Conservation (phyloP, 2,888 invertebrate species). For the Lamellibrachia columna region DNA sequence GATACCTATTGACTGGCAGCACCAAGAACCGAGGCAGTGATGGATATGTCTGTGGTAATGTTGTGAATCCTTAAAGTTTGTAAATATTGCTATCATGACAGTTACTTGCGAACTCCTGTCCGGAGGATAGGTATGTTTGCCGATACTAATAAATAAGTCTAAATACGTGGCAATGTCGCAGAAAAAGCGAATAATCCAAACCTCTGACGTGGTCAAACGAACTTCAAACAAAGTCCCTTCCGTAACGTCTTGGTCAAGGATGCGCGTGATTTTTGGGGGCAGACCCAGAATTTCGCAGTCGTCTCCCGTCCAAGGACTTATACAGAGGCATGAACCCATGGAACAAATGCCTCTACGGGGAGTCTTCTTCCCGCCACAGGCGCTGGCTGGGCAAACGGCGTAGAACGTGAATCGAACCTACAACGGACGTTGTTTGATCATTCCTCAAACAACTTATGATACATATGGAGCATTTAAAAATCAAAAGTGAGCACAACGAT, state of each 20-base stretch:
- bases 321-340: slow-evolving; percentile 45
- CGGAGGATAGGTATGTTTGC: no score
- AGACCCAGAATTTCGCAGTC: slow-evolving; percentile 38
- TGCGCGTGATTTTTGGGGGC: slow-evolving; percentile 25
- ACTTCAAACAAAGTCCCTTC: slow-evolving; percentile 30
- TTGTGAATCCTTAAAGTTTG: no score
- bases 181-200: slow-evolving; percentile 11
- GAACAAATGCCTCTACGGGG: slow-evolving; percentile 44
- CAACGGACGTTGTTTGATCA: slow-evolving; percentile 18
- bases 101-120: no score
- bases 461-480: not conserved
- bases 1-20: no score
- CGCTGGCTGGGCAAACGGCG: slow-evolving; percentile 41
- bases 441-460: not conserved
- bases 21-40: no score
- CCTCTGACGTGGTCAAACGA: slow-evolving; percentile 27
- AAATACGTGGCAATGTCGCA: not conserved
- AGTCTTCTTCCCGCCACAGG: slow-evolving; percentile 39
- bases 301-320: slow-evolving; percentile 44
- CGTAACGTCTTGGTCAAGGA: not conserved
- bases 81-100: no score
- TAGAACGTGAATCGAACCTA: slow-evolving; percentile 41
- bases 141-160: not conserved
- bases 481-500: no score
- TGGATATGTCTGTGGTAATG: no score